Conservation (phyloP, 2,113 vertebrate species). For the Himantopus leucocephalus region DNA sequence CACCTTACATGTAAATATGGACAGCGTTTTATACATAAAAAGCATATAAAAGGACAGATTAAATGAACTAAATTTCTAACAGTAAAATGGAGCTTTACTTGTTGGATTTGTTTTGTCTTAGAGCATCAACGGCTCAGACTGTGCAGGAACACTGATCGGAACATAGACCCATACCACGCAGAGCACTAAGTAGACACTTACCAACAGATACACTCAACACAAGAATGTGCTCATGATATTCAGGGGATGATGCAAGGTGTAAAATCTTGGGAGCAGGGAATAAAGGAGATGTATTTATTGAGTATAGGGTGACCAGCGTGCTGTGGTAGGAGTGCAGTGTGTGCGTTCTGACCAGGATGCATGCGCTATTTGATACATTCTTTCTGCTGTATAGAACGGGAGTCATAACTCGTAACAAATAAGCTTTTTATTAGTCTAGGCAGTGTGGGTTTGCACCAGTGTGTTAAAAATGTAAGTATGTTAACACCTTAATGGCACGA, state of each 20-base stretch:
- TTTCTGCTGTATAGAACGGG: background rate
- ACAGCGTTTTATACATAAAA: background rate
- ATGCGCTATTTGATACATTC: rapidly evolving
- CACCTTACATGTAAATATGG: background rate
- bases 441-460: background rate
- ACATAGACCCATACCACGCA: background rate
- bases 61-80: background rate
- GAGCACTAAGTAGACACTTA: background rate
- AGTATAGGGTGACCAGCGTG: background rate
- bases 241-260: background rate
- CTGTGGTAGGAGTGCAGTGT: background rate
- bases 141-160: background rate
- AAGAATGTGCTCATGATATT: background rate
- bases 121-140: background rate
- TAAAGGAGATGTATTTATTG: background rate
- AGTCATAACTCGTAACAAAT: background rate
- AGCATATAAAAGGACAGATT: background rate
- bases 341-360: background rate
- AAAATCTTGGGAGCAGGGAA: background rate
- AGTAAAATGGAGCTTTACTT: background rate
- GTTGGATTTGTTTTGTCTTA: background rate
- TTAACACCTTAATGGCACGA: background rate
- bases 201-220: background rate
- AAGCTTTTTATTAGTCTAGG: background rate
- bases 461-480: background rate